These are phyloP conservation scores for Bungarus multicinctus DNA, from an alignment of 2,113 vertebrate genomes.

Conservation along the genomic window DNA sequence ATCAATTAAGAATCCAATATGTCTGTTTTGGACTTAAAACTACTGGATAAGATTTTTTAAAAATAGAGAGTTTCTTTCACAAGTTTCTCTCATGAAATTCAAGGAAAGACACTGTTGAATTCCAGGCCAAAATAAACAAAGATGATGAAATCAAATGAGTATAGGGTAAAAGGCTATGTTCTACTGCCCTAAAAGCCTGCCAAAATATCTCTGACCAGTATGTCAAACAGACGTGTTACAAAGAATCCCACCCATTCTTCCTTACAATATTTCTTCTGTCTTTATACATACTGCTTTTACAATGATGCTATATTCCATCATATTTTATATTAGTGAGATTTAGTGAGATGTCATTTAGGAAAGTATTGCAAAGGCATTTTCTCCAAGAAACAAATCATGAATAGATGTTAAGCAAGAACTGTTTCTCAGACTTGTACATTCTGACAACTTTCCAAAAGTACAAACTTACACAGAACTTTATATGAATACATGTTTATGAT, in stretches of 20 bases:
- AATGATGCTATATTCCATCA: background rate
- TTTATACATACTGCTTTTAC: background rate
- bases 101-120: conserved; percentile 18
- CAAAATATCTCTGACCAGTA: background rate
- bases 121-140: conserved; percentile 32
- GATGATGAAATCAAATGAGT: background rate
- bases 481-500: background rate
- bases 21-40: conserved; percentile 30
- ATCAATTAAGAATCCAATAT: conserved; percentile 16
- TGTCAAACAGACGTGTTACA: background rate
- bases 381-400: conserved; percentile 7
- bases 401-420: background rate
- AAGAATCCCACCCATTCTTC: background rate
- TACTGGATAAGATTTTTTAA: background rate
- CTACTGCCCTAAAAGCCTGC: conserved; percentile 20
- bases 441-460: background rate
- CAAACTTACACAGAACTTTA: background rate
- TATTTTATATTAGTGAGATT: conserved; percentile 1
- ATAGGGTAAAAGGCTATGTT: conserved; percentile 18
- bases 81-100: conserved; percentile 31
- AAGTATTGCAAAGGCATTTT: background rate
- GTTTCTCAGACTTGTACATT: background rate
- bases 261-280: background rate
- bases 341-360: background rate
- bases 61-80: conserved; percentile 13